Evolutionary conservation across 1,140 invertebrate species (phyloP).

Genomic region (Protaetia brevitarsis): DNA sequence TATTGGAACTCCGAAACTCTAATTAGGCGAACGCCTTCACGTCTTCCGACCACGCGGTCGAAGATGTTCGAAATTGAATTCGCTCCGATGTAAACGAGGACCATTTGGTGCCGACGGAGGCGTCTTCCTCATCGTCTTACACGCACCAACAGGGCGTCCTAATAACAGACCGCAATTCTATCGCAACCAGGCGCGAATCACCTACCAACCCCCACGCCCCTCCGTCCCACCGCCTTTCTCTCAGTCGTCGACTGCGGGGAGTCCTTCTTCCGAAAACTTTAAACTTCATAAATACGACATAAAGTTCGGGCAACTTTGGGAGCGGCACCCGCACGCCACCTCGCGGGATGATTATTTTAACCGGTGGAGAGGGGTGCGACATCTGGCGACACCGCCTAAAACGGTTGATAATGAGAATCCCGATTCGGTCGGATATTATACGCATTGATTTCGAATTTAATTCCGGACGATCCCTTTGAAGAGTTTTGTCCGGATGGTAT

Average conservation of each 20-base stretch:
- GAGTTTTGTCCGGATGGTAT: neutral
- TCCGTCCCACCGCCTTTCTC: neutral
- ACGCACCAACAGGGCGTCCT: neutral
- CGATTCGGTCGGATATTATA: neutral
- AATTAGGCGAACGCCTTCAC: neutral
- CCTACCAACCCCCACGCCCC: neutral
- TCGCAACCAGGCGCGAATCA: neutral
- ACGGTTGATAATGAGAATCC: slow-evolving; percentile 1
- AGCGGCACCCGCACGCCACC: no score
- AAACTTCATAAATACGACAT: slow-evolving; percentile 4
- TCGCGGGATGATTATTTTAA: neutral
- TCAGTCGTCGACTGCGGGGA: neutral
- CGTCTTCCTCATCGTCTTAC: neutral
- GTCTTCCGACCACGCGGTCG: neutral
- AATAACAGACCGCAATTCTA: neutral
- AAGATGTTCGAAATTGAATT: neutral
- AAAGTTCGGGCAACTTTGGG: neutral
- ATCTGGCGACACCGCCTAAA: neutral
- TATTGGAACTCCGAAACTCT: neutral
- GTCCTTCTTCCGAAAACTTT: neutral
- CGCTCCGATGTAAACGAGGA: neutral
- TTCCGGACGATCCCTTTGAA: neutral
- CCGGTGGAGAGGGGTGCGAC: neutral
- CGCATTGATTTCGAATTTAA: slow-evolving; percentile 1
- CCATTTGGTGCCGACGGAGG: neutral